phyloP scores from a whole-genome alignment of 2,888 invertebrate species.

The Bellardia bayeri region DNA sequence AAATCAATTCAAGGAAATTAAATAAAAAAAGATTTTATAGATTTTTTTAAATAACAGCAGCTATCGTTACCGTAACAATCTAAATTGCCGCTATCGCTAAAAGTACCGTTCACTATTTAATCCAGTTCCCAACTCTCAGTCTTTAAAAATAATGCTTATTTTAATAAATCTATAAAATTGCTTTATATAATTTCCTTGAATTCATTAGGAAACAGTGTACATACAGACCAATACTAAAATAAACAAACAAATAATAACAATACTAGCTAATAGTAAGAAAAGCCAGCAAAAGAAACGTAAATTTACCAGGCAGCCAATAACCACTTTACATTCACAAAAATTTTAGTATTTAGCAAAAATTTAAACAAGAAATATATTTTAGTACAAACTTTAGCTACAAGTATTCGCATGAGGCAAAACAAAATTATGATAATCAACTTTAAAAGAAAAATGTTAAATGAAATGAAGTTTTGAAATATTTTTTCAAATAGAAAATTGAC shows the following conservation, averaged over 20 bases:
- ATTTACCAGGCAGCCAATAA: slow-evolving; percentile 31
- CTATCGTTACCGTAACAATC: no score
- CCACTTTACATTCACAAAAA: slow-evolving; percentile 9
- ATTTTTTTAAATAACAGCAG: no score
- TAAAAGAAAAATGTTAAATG: background rate
- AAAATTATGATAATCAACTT: background rate
- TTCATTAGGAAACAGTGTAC: slow-evolving; percentile 21
- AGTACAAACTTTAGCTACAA: background rate
- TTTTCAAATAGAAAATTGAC: slow-evolving; percentile 1
- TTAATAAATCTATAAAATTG: no score
- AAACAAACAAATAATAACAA: background rate
- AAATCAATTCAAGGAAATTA: no score
- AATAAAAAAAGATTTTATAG: no score
- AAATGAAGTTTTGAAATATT: background rate
- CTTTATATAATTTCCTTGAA: background rate
- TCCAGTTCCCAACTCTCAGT: no score
- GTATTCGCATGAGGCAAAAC: background rate
- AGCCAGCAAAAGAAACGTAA: slow-evolving; percentile 19
- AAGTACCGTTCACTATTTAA: no score
- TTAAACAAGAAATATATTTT: background rate
- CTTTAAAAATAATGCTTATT: no score
- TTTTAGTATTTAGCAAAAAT: background rate
- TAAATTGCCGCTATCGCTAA: no score
- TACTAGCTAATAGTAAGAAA: background rate
- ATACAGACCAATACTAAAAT: slow-evolving; percentile 8